phyloP scores from a whole-genome alignment of 1,140 invertebrate genomes.

The Zaprionus kolodkinae region DNA sequence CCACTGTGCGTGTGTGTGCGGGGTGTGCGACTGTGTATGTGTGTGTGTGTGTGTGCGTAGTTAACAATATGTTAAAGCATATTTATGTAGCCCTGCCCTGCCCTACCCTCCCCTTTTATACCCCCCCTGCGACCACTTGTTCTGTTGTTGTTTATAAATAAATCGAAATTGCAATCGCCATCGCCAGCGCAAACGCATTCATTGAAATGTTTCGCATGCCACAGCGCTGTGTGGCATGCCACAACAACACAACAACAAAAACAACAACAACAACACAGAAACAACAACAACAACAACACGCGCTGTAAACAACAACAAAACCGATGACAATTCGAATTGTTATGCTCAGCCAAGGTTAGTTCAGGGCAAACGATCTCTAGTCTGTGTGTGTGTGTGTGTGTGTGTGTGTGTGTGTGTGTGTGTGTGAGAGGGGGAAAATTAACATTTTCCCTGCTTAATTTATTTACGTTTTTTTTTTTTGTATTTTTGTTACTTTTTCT shows the following conservation, averaged over 20 bases:
- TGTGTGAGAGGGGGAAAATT: neutral
- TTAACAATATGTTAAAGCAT: constrained; percentile 62
- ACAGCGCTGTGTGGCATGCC: constrained; percentile 27
- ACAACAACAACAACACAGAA: neutral
- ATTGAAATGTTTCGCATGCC: constrained; percentile 51
- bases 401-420: no score
- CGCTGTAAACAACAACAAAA: constrained; percentile 15
- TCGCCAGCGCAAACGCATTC: constrained; percentile 13
- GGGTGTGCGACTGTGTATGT: constrained; percentile 6
- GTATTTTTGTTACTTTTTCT: no score
- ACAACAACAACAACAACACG: neutral
- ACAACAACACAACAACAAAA: neutral
- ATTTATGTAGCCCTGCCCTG: neutral
- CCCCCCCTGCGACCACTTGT: constrained; percentile 30
- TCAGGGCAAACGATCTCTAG: neutral
- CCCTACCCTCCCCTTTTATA: neutral
- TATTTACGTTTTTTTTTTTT: constrained; percentile 8
- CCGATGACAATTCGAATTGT: constrained; percentile 14
- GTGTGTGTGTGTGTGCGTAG: constrained; percentile 25
- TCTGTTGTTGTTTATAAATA: constrained; percentile 49
- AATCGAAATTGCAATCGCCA: constrained; percentile 16
- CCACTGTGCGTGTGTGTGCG: constrained; percentile 10
- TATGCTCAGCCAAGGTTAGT: neutral
- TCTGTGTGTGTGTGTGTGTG: no score
- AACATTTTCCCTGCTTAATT: constrained; percentile 2